A percentile compares a stretch with the other conserved stretches of the same genome.
Evolutionary conservation across 2,888 invertebrate species (phyloP).

Genomic region (Apodemia zela): DNA sequence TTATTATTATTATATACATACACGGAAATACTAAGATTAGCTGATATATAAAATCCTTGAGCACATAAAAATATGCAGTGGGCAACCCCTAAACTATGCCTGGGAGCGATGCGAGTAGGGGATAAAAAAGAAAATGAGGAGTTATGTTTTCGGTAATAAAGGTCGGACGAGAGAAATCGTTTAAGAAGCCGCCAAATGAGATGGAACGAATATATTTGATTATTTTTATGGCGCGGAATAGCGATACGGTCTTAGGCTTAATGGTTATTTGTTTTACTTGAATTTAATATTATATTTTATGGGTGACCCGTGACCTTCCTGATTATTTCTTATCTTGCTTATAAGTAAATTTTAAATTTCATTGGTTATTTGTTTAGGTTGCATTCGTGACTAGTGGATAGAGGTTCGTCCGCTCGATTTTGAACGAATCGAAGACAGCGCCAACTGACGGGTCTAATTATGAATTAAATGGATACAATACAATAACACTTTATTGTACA

Average conservation of each 20-base stretch:
- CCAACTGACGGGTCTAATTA: too few species aligned
- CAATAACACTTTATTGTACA: too few species aligned
- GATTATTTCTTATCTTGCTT: slow-evolving; percentile 27
- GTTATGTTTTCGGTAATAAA: slow-evolving; percentile 80
- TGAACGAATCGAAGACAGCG: too few species aligned
- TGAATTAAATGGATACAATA: too few species aligned
- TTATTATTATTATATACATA: too few species aligned
- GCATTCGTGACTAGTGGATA: too few species aligned
- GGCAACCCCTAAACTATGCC: slow-evolving; percentile 54
- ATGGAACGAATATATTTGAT: slow-evolving; percentile 80
- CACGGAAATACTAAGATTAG: slow-evolving; percentile 10
- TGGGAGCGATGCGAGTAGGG: slow-evolving; percentile 67
- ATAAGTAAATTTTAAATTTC: background rate
- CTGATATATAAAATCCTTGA: slow-evolving; percentile 44
- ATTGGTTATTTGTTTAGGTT: background rate
- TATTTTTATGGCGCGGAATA: slow-evolving; percentile 77
- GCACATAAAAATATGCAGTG: slow-evolving; percentile 70
- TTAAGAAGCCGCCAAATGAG: slow-evolving; percentile 79
- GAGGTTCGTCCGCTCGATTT: too few species aligned
- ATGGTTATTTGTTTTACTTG: slow-evolving; percentile 74
- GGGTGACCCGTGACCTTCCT: slow-evolving; percentile 42
- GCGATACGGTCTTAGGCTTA: slow-evolving; percentile 66
- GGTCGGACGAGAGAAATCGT: slow-evolving; percentile 80
- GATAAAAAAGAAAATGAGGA: slow-evolving; percentile 80
- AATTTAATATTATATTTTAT: slow-evolving; percentile 64